Conservation (phyloP, 2,113 vertebrate genomes). For the Oryzias javanicus region DNA sequence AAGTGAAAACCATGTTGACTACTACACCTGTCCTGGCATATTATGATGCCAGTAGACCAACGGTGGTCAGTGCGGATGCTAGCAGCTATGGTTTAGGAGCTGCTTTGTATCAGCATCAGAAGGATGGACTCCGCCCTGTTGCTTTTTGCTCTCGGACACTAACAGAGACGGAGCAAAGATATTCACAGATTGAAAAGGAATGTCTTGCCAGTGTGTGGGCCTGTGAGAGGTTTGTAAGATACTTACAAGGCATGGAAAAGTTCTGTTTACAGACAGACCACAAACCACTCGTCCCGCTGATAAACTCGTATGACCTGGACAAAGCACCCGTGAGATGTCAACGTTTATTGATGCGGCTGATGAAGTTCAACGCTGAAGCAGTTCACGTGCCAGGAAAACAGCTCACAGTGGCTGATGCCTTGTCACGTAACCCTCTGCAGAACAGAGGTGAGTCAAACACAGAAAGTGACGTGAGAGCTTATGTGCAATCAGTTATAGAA, state of each 20-base stretch:
- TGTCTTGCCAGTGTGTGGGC: too few species aligned
- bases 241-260: neutral
- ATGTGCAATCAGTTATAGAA: neutral
- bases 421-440: neutral
- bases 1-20: too few species aligned
- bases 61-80: too few species aligned
- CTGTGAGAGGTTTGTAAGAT: neutral
- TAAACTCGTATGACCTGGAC: slow-evolving; percentile 1
- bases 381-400: neutral
- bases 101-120: too few species aligned
- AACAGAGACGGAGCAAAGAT: too few species aligned
- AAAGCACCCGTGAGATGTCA: neutral
- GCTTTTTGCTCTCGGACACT: too few species aligned
- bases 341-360: too few species aligned
- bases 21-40: too few species aligned
- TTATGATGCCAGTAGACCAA: too few species aligned
- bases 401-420: neutral
- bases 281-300: neutral
- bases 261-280: neutral
- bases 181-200: too few species aligned
- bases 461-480: neutral
- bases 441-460: neutral
- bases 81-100: too few species aligned
- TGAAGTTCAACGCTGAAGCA: neutral
- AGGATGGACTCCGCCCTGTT: too few species aligned